phyloP scores from a whole-genome alignment of 1,140 invertebrate species.

The Melitaea cinxia region DNA sequence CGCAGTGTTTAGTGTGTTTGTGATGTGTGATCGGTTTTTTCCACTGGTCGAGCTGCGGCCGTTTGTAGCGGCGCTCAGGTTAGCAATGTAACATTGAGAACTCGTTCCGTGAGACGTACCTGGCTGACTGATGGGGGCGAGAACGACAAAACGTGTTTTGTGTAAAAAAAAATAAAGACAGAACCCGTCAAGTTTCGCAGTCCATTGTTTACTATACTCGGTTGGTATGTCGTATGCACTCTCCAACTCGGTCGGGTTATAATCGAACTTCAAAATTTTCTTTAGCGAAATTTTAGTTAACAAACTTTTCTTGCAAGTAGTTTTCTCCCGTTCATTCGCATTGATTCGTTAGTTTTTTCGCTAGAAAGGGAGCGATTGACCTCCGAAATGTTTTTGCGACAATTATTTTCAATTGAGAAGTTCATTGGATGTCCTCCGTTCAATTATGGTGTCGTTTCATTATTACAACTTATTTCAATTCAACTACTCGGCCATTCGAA shows the following conservation, averaged over 20 bases:
- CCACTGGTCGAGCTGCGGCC: conserved; percentile 47
- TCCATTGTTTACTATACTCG: conserved; percentile 55
- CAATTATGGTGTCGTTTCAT: conserved; percentile 58
- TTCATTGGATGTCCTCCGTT: conserved; percentile 55
- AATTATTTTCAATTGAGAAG: conserved; percentile 67
- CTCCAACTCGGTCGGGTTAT: conserved; percentile 56
- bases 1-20: conserved; percentile 46
- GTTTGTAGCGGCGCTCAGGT: conserved; percentile 44
- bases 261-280: conserved; percentile 57
- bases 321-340: conserved; percentile 19
- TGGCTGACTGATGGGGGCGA: conserved; percentile 56
- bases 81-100: conserved; percentile 58
- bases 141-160: conserved; percentile 57
- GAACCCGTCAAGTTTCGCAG: conserved; percentile 54
- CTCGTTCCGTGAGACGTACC: conserved; percentile 54
- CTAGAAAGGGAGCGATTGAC: conserved; percentile 38
- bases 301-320: conserved; percentile 37
- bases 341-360: not conserved
- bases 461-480: conserved; percentile 19
- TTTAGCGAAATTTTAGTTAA: conserved; percentile 35
- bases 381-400: conserved; percentile 63
- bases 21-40: conserved; percentile 64
- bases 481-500: not conserved
- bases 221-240: conserved; percentile 35
- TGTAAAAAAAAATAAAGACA: conserved; percentile 67